Evolutionary conservation across 2,113 vertebrate species (phyloP).

Genomic region (Aix galericulata): DNA sequence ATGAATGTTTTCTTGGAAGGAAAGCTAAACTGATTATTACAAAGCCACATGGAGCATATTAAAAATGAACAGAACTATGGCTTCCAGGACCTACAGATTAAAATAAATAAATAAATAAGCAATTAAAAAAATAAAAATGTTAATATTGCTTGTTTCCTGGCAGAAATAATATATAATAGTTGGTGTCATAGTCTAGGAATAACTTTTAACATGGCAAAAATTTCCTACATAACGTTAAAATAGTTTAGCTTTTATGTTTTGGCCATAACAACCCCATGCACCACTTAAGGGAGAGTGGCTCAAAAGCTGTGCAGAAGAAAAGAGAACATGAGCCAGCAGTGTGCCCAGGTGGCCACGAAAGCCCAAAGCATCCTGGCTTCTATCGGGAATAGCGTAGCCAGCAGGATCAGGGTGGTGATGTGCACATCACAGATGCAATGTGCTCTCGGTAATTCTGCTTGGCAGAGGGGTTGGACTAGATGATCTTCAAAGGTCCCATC

Average conservation of each 20-base stretch:
- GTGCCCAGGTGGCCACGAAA: no score
- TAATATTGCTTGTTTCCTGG: neutral
- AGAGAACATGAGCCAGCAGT: no score
- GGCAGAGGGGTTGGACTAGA: no score
- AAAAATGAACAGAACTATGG: neutral
- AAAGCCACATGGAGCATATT: neutral
- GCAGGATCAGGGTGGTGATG: no score
- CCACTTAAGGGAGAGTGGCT: no score
- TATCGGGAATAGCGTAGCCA: no score
- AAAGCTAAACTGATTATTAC: neutral
- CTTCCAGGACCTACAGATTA: neutral
- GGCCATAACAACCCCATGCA: no score
- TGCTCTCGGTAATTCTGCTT: no score
- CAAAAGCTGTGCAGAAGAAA: no score
- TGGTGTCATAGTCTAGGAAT: neutral
- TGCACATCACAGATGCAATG: no score
- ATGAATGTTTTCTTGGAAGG: neutral
- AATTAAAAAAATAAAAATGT: neutral
- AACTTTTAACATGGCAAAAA: neutral
- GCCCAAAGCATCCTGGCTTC: no score
- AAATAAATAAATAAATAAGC: neutral
- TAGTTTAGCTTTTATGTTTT: neutral
- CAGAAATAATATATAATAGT: neutral
- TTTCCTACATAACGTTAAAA: neutral
- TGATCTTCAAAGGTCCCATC: no score